phyloP scores from a whole-genome alignment of 2,888 invertebrate genomes.

The Apamea monoglypha region DNA sequence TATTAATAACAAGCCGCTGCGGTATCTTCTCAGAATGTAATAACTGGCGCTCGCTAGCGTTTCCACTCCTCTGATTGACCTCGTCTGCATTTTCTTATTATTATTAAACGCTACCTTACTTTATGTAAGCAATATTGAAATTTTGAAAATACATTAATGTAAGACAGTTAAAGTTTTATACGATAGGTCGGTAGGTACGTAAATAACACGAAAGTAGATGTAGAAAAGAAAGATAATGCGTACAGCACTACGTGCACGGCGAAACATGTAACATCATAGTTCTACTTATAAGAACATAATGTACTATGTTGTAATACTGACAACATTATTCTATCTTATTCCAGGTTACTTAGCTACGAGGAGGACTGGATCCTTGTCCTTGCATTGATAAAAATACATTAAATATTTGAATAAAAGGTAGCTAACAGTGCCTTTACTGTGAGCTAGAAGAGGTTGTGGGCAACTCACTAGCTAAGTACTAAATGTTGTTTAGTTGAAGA shows the following conservation, averaged over 20 bases:
- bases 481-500: background rate
- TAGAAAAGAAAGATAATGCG: background rate
- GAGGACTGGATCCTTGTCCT: background rate
- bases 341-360: too few species aligned
- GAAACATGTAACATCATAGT: background rate
- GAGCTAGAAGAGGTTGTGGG: too few species aligned
- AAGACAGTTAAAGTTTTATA: background rate
- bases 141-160: background rate
- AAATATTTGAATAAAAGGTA: background rate
- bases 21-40: slow-evolving; percentile 51
- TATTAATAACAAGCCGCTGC: slow-evolving; percentile 47
- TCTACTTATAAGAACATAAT: background rate
- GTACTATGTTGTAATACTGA: background rate
- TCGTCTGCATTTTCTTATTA: slow-evolving; percentile 58
- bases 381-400: background rate
- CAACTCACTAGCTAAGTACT: background rate
- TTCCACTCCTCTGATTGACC: slow-evolving; percentile 65
- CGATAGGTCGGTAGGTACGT: background rate
- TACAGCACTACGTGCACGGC: background rate
- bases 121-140: slow-evolving; percentile 30
- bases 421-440: background rate
- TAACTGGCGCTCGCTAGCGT: slow-evolving; percentile 53
- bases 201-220: background rate
- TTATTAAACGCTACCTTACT: slow-evolving; percentile 48
- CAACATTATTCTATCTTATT: background rate